phyloP scores from a whole-genome alignment of 2,888 invertebrate species.

The Caenorhabditis wallacei region DNA sequence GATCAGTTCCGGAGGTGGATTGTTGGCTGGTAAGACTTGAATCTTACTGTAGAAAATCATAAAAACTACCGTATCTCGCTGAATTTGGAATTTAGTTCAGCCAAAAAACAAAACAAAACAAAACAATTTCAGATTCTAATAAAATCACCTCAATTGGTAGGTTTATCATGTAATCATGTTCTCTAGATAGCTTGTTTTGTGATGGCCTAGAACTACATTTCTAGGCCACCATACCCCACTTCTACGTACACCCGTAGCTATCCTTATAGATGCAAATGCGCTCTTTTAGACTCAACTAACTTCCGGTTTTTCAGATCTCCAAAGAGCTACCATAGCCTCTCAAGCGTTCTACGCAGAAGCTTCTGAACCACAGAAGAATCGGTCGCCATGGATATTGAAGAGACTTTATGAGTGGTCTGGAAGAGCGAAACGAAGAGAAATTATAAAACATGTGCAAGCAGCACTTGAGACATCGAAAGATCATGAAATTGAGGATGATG shows the following conservation, averaged over 20 bases:
- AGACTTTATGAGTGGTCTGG: slow-evolving; percentile 85
- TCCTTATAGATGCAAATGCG: no score
- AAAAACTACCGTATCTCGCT: no score
- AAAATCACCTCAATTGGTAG: slow-evolving; percentile 55
- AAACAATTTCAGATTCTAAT: slow-evolving; percentile 41
- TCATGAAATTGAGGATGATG: slow-evolving; percentile 80
- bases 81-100: no score
- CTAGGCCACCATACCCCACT: slow-evolving; percentile 19
- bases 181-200: not conserved
- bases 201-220: not conserved
- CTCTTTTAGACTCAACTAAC: not conserved
- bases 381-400: slow-evolving; percentile 83
- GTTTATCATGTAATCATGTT: not conserved
- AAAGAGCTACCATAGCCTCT: slow-evolving; percentile 83
- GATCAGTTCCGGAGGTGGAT: slow-evolving; percentile 81
- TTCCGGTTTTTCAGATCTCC: slow-evolving; percentile 77
- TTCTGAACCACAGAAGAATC: slow-evolving; percentile 72
- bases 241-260: slow-evolving; percentile 36
- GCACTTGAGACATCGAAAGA: slow-evolving; percentile 80
- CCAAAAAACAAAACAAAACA: no score
- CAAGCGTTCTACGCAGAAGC: slow-evolving; percentile 83
- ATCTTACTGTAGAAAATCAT: not conserved
- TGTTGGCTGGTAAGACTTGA: slow-evolving; percentile 78
- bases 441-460: slow-evolving; percentile 82
- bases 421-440: slow-evolving; percentile 83